Conservation (phyloP, 2,113 vertebrate genomes). For the Apteryx owenii region DNA sequence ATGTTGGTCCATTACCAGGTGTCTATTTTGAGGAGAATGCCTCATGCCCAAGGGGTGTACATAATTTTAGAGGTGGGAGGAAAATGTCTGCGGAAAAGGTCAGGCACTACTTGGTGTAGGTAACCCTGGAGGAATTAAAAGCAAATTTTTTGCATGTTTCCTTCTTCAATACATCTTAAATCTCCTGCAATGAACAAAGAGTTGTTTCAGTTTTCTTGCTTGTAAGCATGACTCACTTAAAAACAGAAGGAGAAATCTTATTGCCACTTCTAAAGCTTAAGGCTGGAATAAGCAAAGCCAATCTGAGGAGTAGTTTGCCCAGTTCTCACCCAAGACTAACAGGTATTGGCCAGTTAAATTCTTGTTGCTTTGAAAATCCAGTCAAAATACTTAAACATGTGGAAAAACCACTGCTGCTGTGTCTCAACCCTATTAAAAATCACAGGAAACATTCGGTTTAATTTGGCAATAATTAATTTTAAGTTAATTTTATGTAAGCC, state of each 20-base stretch:
- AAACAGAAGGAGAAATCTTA: not conserved
- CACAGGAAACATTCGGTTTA: not conserved
- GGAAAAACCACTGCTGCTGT: not conserved
- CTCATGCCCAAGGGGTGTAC: fast-evolving
- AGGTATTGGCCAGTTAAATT: not conserved
- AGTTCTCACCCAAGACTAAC: not conserved
- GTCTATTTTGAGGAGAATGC: fast-evolving
- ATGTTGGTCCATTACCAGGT: not conserved
- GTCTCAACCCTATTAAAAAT: not conserved
- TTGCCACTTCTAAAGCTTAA: not conserved
- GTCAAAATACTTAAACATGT: not conserved
- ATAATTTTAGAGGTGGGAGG: not conserved
- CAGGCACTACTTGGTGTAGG: not conserved
- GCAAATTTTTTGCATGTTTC: not conserved
- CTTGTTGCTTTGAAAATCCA: not conserved
- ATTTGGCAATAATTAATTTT: not conserved
- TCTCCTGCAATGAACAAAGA: not conserved
- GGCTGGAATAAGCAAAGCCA: not conserved
- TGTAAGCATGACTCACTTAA: not conserved
- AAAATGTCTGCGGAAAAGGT: not conserved
- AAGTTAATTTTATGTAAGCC: not conserved
- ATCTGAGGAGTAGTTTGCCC: not conserved
- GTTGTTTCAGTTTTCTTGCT: not conserved
- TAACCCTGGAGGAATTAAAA: not conserved
- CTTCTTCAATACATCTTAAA: not conserved